These are phyloP conservation scores for Tonatia bakeri DNA, from an alignment of 2,113 vertebrate genomes.

Conservation along the genomic window DNA sequence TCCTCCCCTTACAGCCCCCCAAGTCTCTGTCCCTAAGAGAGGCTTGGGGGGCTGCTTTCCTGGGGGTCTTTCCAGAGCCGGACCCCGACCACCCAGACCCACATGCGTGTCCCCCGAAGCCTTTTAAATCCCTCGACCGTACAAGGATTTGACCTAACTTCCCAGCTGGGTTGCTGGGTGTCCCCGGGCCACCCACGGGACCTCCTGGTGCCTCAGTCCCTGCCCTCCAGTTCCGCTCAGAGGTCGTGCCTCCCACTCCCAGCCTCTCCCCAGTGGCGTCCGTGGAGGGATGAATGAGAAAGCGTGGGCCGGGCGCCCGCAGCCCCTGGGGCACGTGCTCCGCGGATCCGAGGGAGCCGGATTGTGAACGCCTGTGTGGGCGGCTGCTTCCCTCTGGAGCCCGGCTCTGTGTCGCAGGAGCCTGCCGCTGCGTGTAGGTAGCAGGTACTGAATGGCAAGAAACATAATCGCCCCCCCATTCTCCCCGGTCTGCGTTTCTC, in stretches of 20 bases:
- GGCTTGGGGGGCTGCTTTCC: not conserved
- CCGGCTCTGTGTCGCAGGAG: not conserved
- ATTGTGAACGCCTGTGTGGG: not conserved
- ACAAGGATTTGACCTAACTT: not conserved
- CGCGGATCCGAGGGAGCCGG: not conserved
- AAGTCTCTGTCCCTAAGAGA: not conserved
- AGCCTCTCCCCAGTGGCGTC: not conserved
- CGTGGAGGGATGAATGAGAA: not conserved
- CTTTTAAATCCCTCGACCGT: not conserved
- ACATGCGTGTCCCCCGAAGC: not conserved
- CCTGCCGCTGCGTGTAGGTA: not conserved
- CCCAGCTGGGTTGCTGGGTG: not conserved
- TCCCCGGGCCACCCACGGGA: fast-evolving
- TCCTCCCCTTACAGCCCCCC: not conserved
- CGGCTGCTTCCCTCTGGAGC: constrained; percentile 10
- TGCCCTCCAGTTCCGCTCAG: not conserved
- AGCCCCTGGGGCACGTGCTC: not conserved
- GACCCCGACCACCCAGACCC: not conserved
- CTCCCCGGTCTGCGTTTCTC: too few relatives aligned
- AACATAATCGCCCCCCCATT: not conserved
- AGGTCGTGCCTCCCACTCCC: fast-evolving
- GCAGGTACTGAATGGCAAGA: constrained; percentile 7
- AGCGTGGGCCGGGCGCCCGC: not conserved
- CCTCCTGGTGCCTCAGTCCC: not conserved
- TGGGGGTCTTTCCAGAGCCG: not conserved